phyloP scores from a whole-genome alignment of 2,113 vertebrate species.

The Corythoichthys haematopterus region DNA sequence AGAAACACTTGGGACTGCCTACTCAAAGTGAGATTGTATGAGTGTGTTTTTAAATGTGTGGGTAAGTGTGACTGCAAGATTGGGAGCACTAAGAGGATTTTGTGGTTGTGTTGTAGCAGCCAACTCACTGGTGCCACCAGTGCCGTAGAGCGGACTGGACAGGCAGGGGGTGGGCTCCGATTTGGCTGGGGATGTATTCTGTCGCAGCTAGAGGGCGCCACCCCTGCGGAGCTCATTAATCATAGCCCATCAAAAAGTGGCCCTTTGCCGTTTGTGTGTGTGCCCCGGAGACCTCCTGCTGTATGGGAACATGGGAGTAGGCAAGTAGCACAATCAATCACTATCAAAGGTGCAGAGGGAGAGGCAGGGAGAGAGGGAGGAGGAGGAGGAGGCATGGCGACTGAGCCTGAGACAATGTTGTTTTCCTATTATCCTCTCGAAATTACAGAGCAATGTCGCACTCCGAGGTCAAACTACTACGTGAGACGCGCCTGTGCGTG shows the following conservation, averaged over 20 bases:
- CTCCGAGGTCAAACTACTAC: conserved; percentile 61
- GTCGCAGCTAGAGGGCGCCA: conserved; percentile 70
- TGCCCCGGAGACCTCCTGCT: conserved; percentile 62
- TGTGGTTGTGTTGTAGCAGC: conserved; percentile 44
- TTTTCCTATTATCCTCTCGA: conserved; percentile 56
- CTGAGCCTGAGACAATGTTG: conserved; percentile 49
- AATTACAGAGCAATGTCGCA: conserved; percentile 65
- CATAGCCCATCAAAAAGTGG: conserved; percentile 67
- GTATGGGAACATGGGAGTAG: conserved; percentile 66
- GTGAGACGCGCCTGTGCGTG: conserved; percentile 18
- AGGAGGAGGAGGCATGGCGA: conserved; percentile 20
- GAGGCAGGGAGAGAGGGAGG: conserved; percentile 8
- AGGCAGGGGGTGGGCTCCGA: background rate
- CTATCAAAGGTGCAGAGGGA: conserved; percentile 21
- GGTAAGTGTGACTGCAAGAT: conserved; percentile 56
- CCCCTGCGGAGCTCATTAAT: conserved; percentile 69
- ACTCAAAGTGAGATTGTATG: conserved; percentile 36
- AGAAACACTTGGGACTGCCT: conserved; percentile 25
- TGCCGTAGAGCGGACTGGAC: conserved; percentile 31
- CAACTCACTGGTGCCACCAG: conserved; percentile 35
- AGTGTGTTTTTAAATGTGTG: conserved; percentile 51
- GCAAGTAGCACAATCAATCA: conserved; percentile 70
- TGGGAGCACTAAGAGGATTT: conserved; percentile 58
- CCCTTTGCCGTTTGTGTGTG: conserved; percentile 52
- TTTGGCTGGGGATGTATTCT: conserved; percentile 16